phyloP scores from a whole-genome alignment of 1,140 invertebrate species.

The Apis dorsata region DNA sequence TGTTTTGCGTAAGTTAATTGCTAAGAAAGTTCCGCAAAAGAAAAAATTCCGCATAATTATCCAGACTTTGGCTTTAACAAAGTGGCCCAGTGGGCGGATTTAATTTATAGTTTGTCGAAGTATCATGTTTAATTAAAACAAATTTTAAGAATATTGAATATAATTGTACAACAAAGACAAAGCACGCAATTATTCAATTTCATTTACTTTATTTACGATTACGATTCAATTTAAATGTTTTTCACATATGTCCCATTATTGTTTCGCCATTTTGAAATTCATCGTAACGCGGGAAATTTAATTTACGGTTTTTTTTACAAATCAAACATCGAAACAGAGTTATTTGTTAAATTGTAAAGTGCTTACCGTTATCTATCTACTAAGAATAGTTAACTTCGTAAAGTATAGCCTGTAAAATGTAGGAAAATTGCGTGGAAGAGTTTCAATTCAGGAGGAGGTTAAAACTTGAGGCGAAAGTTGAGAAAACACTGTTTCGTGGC shows the following conservation, averaged over 20 bases:
- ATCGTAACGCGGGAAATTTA: background rate
- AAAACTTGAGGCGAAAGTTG: conserved; percentile 4
- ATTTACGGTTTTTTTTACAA: background rate
- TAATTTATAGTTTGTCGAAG: conserved; percentile 27
- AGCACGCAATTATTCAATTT: background rate
- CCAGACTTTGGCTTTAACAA: background rate
- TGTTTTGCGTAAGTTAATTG: background rate
- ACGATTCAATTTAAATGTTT: background rate
- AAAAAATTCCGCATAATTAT: background rate
- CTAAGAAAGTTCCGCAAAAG: background rate
- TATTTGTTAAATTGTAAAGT: conserved; percentile 13
- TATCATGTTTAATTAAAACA: conserved; percentile 28
- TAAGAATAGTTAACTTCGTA: background rate
- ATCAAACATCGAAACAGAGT: background rate
- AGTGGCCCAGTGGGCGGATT: background rate
- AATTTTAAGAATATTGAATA: background rate
- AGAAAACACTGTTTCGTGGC: background rate
- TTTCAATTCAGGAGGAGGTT: background rate
- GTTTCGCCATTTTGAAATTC: background rate
- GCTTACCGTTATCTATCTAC: background rate
- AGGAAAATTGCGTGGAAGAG: conserved; percentile 7
- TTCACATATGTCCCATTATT: background rate
- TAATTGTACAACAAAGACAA: conserved; percentile 4
- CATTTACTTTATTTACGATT: too few relatives aligned
- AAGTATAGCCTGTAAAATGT: background rate